Evolutionary conservation across 2,113 vertebrate genomes (phyloP), one percentile per base, ranked within the genome.

Genomic region (Sigmodon hispidus): DNA sequence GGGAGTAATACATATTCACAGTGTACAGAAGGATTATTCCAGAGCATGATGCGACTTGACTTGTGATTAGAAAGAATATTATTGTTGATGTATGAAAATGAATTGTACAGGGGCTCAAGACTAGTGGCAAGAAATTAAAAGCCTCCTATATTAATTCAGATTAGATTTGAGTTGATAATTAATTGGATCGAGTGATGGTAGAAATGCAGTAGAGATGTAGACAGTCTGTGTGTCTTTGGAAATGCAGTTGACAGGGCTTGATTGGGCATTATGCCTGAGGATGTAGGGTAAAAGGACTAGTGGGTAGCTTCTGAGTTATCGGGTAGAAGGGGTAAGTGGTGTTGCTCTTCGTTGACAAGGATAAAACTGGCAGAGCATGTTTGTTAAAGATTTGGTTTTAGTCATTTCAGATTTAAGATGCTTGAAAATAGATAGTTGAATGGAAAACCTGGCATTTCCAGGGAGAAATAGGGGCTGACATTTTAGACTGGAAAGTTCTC

Each of bases 361-460:
- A 16, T 88, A 24, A 59, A 29, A 88, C 40, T 83, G n/a, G 57
- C 17, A 91, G 55, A 94, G 70, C 34, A n/a, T 81, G 21, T 90
- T 34, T 90, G n/a, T 90, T 36, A 93, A 73, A 24, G 61, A 84
- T 94, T 93, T 36, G 84, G n/a, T 73, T 84, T 95, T 61, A 75
- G 65, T 75, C 43, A 67, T 85, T 43, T 63, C 83, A 89, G 52
- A n/a, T 93, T 89, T 63, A 79, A 80, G 72, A 73, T 96, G 57
- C 24, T 3, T 89, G 59, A 91, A 24, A 80, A 80, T 73, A 92
- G 24, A 31, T 34, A 83, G 57, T 87, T 94, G 48, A 16, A 36
- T 84, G 69, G 87, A 89, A 95, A 88, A 40, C 26, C 26, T 96
- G 50, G 69, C 10, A 26, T 90, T 91, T 91, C 72, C 40, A 79